Conservation (phyloP, 2,888 invertebrate genomes). For the Glaucopsyche alexis region DNA sequence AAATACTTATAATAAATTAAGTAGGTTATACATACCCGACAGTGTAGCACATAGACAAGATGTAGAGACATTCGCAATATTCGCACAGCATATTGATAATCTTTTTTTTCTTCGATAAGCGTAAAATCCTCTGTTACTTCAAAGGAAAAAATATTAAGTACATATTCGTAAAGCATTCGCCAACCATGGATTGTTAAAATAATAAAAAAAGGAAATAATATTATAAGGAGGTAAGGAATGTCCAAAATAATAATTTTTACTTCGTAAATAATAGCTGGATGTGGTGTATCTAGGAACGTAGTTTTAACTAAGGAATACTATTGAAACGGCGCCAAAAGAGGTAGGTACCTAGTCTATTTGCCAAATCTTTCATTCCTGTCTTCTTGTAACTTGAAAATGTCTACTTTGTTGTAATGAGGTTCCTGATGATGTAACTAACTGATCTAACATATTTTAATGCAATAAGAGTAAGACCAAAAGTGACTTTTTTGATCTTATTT, state of each 20-base stretch:
- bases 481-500: background rate
- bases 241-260: background rate
- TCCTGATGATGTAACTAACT: conserved; percentile 27
- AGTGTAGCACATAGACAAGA: conserved; percentile 25
- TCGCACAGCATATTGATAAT: conserved; percentile 33
- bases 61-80: conserved; percentile 36
- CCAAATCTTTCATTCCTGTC: conserved; percentile 33
- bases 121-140: background rate
- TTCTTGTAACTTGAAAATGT: conserved; percentile 21
- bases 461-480: background rate
- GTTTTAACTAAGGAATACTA: conserved; percentile 20
- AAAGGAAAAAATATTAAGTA: background rate
- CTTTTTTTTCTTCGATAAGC: background rate
- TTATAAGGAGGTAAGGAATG: background rate
- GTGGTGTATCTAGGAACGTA: conserved; percentile 12
- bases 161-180: background rate
- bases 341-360: conserved; percentile 33
- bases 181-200: background rate
- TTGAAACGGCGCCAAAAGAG: conserved; percentile 37
- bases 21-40: conserved; percentile 35
- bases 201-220: background rate
- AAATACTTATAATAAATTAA: too few relatives aligned
- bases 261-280: conserved; percentile 5
- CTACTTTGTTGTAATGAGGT: conserved; percentile 23
- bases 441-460: background rate